A percentile compares a stretch with the other conserved stretches of the same genome.
Conservation (phyloP, 2,113 vertebrate species). For the Pelecanoides urinatrix region DNA sequence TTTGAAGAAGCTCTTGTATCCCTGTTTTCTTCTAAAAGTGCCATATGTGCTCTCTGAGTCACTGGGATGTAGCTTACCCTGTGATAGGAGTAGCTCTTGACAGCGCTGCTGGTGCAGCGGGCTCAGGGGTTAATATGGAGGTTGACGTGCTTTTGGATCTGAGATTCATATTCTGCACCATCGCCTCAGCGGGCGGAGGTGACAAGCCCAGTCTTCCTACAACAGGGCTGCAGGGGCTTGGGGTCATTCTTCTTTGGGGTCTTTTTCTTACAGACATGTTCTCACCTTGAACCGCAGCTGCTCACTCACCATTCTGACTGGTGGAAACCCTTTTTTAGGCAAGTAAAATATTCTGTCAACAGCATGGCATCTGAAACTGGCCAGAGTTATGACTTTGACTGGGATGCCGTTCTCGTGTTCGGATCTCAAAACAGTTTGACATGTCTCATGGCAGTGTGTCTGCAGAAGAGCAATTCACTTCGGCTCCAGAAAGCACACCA, state of each 20-base stretch:
- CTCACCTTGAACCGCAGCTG: background rate
- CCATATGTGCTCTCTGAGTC: conserved; percentile 23
- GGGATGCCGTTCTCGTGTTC: background rate
- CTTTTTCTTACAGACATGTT: background rate
- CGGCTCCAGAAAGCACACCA: background rate
- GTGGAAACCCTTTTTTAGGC: background rate
- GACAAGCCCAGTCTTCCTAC: background rate
- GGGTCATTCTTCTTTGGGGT: background rate
- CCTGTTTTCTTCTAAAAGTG: background rate
- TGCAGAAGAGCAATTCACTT: background rate
- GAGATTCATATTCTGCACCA: background rate
- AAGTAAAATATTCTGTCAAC: background rate
- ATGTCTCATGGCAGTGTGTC: background rate
- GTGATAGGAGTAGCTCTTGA: background rate
- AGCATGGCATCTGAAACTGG: background rate
- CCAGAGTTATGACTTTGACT: background rate
- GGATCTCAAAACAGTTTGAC: background rate
- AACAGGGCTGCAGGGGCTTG: background rate
- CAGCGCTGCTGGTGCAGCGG: background rate
- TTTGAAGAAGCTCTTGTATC: background rate
- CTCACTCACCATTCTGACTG: background rate
- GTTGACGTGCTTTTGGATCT: background rate
- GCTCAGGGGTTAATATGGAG: background rate
- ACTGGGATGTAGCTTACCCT: background rate
- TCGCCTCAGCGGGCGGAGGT: background rate